A percentile compares a stretch with the other conserved stretches of the same genome.
phyloP scores from a whole-genome alignment of 2,797 vertebrate species.

The Sus cebifrons region DNA sequence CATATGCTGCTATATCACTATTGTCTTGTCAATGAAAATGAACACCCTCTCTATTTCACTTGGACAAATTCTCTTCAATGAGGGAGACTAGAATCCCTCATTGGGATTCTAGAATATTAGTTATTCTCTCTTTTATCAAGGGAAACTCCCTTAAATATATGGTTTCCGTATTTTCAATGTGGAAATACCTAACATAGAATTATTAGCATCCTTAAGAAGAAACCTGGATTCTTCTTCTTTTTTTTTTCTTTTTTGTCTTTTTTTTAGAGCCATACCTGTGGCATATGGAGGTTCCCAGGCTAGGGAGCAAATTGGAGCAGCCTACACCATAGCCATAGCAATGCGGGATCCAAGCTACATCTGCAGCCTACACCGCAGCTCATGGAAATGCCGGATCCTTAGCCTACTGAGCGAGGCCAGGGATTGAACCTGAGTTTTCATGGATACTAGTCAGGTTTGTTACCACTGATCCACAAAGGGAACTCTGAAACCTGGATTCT shows the following conservation, averaged over 20 bases:
- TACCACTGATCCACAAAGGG: no score
- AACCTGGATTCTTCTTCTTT: background rate
- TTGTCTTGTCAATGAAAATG: slow-evolving; percentile 30
- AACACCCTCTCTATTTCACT: background rate
- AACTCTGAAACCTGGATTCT: background rate
- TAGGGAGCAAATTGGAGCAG: no score
- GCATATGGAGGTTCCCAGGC: no score
- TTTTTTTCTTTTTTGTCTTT: no score
- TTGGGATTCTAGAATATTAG: background rate
- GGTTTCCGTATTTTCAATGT: slow-evolving; percentile 28
- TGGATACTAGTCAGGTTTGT: no score
- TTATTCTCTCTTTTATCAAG: background rate
- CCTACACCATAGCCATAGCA: no score
- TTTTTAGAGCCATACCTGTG: no score
- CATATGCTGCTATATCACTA: background rate
- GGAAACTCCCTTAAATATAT: background rate
- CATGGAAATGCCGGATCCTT: no score
- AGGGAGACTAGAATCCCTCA: background rate
- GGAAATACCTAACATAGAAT: slow-evolving; percentile 32
- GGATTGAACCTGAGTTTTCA: no score
- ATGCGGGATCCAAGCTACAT: no score
- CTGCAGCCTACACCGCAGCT: no score
- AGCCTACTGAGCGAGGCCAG: no score
- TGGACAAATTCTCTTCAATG: background rate
- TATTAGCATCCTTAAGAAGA: background rate